These are phyloP conservation scores for Solenodon paradoxus DNA, from an alignment of 2,113 vertebrate genomes.

Conservation along the genomic window DNA sequence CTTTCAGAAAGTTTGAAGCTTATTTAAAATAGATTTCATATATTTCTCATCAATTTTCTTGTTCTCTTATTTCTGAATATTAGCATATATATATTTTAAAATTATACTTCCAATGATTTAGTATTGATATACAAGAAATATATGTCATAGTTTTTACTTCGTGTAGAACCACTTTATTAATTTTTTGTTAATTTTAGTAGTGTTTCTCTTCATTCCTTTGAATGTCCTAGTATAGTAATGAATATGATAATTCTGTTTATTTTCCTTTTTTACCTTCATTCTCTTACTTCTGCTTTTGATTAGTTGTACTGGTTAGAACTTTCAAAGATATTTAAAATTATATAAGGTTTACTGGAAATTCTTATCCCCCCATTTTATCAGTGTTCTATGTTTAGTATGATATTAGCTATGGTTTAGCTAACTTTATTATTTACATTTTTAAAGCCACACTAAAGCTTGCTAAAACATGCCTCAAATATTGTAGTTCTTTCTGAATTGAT, in stretches of 20 bases:
- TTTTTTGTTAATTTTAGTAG: constrained; percentile 13
- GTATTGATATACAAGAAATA: not conserved
- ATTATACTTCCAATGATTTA: not conserved
- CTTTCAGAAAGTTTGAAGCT: not conserved
- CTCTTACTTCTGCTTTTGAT: not conserved
- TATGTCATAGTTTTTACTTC: not conserved
- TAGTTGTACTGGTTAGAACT: not conserved
- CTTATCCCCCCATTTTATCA: not conserved
- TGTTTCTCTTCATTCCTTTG: not conserved
- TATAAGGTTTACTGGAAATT: not conserved
- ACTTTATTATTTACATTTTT: not conserved
- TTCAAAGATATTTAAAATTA: not conserved
- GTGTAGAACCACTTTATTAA: not conserved
- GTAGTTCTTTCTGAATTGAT: not conserved
- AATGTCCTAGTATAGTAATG: not conserved
- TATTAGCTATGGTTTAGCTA: not conserved
- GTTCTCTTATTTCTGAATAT: not conserved
- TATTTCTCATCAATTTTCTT: not conserved
- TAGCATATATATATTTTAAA: not conserved
- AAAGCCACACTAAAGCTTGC: not conserved
- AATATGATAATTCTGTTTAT: not conserved
- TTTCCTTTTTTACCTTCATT: not conserved
- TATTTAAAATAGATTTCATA: not conserved
- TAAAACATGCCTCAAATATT: not conserved
- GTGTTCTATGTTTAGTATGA: not conserved